Evolutionary conservation across 1,140 invertebrate species (phyloP), one percentile per base, ranked within the genome.

Genomic region (Gonioctena quinquepunctata): DNA sequence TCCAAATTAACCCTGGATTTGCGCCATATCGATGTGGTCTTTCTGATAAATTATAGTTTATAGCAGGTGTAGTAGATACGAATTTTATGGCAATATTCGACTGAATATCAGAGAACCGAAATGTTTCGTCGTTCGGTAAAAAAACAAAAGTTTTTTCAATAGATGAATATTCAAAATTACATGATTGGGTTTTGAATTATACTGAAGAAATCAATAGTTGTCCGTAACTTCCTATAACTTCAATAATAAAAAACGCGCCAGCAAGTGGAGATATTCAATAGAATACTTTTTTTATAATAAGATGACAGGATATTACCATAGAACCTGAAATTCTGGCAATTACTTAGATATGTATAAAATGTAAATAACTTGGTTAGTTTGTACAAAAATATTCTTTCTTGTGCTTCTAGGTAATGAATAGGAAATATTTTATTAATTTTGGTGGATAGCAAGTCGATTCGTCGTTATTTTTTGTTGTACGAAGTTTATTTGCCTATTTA

Each of bases 401-500:
- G 22, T 54, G 52, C 22, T 54, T 54, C 7, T 21, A 54, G 52
- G 3, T 54, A 19, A 54, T 19, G 19, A 42, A 7, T 42, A 42
- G 6, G n/a, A 54, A 22, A 54, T 54, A 54, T 11, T 23, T 54
- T 11, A 16, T 23, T 11, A 54, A 54, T 54, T 18, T 16, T 54
- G 18, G 18, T 54, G 22, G 11, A 21, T 11, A 13, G 11, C 22
- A 19, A 22, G 18, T 23, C 22, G 18, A 21, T 54, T 54, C 19
- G 22, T 54, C 18, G 33, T 48, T 62, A 42, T 11, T 42, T 33
- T 62, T 62, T 62, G 26, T 48, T 62, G 60, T 62, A 62, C 26
- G 42, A 62, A 62, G 18, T 70, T 54, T 70, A 56, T 65, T 65
- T 64, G 48, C 27, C 22, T 63, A 62, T 68, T 60, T 69, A 63